Evolutionary conservation across 2,888 invertebrate species (phyloP), one percentile per base, ranked within the genome.

Genomic region (Chrysodeixis includens): DNA sequence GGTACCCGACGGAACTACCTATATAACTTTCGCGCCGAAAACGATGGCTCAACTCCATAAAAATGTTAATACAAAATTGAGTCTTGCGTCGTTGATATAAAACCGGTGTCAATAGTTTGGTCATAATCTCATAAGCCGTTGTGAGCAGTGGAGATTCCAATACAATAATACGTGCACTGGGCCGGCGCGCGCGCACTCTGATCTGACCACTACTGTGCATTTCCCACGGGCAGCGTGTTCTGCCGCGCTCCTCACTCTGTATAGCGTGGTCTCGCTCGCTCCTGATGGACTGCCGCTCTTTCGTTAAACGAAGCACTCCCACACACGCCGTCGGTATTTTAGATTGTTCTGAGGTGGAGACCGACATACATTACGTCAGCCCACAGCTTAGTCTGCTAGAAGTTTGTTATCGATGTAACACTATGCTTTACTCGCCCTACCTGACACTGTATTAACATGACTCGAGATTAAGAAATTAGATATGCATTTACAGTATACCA

Each of bases 181-280:
- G 94, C 92, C 92, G 93, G 93, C 95, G 95, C 94, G 94, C 94
- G 93, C 94, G 93, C 93, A 88, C 88, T 90, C 93, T 92, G 92
- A 91, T 94, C 94, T 93, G 95, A 93, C 95, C 95, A 95, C 95
- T 95, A 94, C 95, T 95, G 95, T 95, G 94, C 95, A 95, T 93
- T 95, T 95, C 95, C 95, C 95, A 95, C 95, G 95, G 93, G 92
- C 92, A 91, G 90, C 88, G 88, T 88, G 86, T 83, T 86, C 77
- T 70, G 78, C 87, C 74, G 81, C 83, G 78, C 86, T 84, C 74
- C 75, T 95, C 88, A 61, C 83, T 83, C 88, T 66, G 84, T 85
- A 90, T 91, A 91, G 90, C 90, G 71, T 68, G 74, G 84, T 94
- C 93, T 78, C 89, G 53, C 35, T 94, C 82, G 20, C 81, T 74